Evolutionary conservation across 2,888 invertebrate species (phyloP).

Genomic region (Hirudinaria manillensis): DNA sequence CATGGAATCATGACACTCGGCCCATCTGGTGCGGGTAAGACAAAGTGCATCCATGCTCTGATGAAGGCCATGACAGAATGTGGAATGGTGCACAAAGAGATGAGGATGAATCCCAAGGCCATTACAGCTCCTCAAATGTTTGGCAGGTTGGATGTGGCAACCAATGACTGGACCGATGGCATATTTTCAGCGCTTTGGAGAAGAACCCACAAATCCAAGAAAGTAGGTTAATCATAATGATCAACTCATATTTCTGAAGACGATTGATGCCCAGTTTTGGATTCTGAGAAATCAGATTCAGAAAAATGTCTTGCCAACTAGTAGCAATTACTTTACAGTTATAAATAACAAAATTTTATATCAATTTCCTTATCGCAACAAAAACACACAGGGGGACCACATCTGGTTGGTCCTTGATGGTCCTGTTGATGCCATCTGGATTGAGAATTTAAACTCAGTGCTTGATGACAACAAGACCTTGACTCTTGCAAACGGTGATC

Average conservation of each 20-base stretch:
- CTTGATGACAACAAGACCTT: conserved; percentile 55
- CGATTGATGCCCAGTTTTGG: background rate
- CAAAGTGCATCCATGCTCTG: conserved; percentile 78
- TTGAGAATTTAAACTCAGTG: conserved; percentile 55
- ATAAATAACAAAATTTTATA: no score
- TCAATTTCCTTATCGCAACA: background rate
- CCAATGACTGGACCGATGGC: conserved; percentile 97
- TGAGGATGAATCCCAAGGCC: conserved; percentile 97
- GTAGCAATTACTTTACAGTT: background rate
- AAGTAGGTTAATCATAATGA: conserved; percentile 15
- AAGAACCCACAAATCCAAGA: conserved; percentile 80
- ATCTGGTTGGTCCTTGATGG: conserved; percentile 75
- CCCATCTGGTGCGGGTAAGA: conserved; percentile 89
- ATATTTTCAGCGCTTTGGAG: conserved; percentile 94
- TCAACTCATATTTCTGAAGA: no score
- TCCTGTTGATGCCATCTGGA: conserved; percentile 56
- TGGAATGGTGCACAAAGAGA: conserved; percentile 80
- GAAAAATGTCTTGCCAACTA: background rate
- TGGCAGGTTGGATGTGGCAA: conserved; percentile 87
- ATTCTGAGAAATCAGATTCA: background rate
- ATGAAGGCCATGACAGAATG: conserved; percentile 85
- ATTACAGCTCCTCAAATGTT: conserved; percentile 97
- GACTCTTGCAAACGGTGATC: conserved; percentile 85
- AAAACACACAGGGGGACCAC: conserved; percentile 63
- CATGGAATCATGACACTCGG: conserved; percentile 74